Conservation (phyloP, 2,797 vertebrate species). For the Enteromius trimaculatus region DNA sequence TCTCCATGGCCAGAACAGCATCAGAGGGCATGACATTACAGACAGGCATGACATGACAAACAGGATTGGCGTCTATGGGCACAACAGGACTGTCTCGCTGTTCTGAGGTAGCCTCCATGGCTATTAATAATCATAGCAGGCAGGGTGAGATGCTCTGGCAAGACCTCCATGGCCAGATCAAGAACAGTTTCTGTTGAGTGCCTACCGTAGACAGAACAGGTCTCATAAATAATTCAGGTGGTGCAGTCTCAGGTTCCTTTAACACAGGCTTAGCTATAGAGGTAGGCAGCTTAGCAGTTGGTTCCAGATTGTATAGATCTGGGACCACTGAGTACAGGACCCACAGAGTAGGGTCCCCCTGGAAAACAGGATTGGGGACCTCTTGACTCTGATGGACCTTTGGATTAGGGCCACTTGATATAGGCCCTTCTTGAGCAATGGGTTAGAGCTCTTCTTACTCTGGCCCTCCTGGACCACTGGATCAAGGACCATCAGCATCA, state of each 20-base stretch:
- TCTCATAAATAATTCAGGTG: neutral
- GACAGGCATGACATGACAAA: neutral
- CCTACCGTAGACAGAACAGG: too few relatives aligned
- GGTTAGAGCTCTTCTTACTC: too few relatives aligned
- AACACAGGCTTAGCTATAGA: neutral
- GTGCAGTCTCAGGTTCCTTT: neutral
- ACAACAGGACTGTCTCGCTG: neutral
- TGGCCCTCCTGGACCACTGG: too few relatives aligned
- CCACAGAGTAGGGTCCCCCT: neutral
- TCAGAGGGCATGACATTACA: too few relatives aligned
- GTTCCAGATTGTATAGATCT: neutral
- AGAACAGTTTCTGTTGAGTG: neutral
- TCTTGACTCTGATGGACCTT: neutral
- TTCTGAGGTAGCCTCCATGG: neutral
- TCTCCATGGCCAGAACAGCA: neutral
- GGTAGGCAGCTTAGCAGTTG: neutral
- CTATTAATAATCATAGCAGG: neutral
- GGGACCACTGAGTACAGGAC: neutral
- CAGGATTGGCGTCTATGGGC: neutral
- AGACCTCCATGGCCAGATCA: neutral
- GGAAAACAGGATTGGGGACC: neutral
- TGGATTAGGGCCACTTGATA: too few relatives aligned
- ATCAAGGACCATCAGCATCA: too few relatives aligned
- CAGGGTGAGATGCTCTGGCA: neutral
- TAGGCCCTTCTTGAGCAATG: too few relatives aligned